phyloP scores from a whole-genome alignment of 2,888 invertebrate genomes.

The Standfussiana lucernea region DNA sequence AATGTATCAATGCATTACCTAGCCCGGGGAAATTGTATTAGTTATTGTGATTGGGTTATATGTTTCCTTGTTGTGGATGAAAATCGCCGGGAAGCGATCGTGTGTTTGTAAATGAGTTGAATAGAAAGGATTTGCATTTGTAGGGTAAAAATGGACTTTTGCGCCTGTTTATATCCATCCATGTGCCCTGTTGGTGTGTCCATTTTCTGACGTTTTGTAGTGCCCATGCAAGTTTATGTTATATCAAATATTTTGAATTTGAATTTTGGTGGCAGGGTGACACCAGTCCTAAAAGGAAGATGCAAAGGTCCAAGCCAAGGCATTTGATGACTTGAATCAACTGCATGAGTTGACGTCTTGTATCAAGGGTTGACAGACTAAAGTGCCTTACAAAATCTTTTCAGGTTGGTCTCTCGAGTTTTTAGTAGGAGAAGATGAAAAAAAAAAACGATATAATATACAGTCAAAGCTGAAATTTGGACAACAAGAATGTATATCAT shows the following conservation, averaged over 20 bases:
- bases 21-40: conserved; percentile 35
- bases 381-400: not conserved
- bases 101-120: not conserved
- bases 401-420: not conserved
- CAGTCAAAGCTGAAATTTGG: not conserved
- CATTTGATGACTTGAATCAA: not conserved
- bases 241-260: not conserved
- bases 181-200: not conserved
- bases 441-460: no score
- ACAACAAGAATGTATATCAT: not conserved
- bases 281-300: not conserved
- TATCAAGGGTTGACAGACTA: not conserved
- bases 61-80: conserved; percentile 10
- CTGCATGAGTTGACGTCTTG: not conserved
- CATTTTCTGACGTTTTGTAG: not conserved
- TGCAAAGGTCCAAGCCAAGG: not conserved
- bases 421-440: not conserved
- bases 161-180: not conserved
- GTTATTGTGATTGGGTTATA: conserved; percentile 44
- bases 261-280: not conserved
- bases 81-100: not conserved
- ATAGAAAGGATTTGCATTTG: not conserved
- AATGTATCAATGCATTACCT: conserved; percentile 47
- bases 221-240: not conserved
- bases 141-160: not conserved